A percentile compares a stretch with the other conserved stretches of the same genome.
phyloP scores from a whole-genome alignment of 2,113 vertebrate genomes.

The Anolis carolinensis region DNA sequence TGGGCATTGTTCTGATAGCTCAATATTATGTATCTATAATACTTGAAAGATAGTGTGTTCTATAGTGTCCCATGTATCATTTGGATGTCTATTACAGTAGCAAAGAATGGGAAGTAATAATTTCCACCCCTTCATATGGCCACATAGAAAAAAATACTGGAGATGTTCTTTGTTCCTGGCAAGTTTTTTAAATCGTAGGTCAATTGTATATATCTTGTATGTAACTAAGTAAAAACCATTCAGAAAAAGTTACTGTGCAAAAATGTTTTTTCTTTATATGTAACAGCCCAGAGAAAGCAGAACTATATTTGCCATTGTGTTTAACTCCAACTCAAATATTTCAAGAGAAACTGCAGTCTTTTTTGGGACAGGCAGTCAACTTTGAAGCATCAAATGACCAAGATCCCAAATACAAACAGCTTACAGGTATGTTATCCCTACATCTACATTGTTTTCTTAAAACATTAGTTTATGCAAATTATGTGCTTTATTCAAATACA shows the following conservation, averaged over 20 bases:
- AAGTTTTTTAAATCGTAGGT: neutral
- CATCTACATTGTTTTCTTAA: neutral
- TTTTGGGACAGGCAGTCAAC: slow-evolving; percentile 77
- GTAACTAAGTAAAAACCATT: neutral
- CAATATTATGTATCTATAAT: neutral
- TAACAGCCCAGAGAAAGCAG: slow-evolving; percentile 76
- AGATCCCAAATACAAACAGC: slow-evolving; percentile 65
- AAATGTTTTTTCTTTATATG: slow-evolving; percentile 35
- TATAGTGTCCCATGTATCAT: no score
- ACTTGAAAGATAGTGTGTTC: neutral
- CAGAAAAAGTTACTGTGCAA: neutral
- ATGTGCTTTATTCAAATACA: neutral
- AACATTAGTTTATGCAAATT: neutral
- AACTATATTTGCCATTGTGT: slow-evolving; percentile 74
- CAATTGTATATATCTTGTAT: neutral
- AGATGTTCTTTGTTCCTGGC: neutral
- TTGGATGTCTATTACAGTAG: neutral
- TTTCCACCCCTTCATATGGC: neutral
- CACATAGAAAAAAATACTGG: neutral
- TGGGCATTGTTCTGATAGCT: neutral
- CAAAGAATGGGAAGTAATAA: neutral
- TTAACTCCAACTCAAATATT: slow-evolving; percentile 85
- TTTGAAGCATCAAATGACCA: slow-evolving; percentile 48
- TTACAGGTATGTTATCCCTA: slow-evolving; percentile 76
- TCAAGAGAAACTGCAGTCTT: slow-evolving; percentile 82